Percentiles rank a stretch among this genome's conserved stretches.
These are phyloP conservation scores for Carterocephalus palaemon DNA, from an alignment of 2,888 invertebrate genomes.

Conservation along the genomic window DNA sequence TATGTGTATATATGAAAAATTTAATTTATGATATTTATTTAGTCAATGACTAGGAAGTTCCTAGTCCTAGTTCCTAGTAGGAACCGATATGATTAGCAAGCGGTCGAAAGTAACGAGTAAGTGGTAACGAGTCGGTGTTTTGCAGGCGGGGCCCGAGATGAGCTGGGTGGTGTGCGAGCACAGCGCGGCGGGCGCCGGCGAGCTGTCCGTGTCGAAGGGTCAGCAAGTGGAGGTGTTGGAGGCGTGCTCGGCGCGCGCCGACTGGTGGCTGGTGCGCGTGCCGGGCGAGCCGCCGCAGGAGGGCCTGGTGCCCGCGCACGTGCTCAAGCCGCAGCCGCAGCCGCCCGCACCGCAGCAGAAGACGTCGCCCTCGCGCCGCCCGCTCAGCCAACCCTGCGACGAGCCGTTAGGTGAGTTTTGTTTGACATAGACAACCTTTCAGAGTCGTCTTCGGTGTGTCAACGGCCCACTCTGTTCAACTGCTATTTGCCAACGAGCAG, in stretches of 20 bases:
- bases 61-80: no score
- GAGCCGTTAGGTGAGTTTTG: slow-evolving; percentile 74
- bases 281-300: slow-evolving; percentile 82
- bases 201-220: slow-evolving; percentile 91
- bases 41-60: no score
- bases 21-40: no score
- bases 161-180: slow-evolving; percentile 95
- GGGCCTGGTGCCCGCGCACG: slow-evolving; percentile 88
- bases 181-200: slow-evolving; percentile 85
- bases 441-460: no score
- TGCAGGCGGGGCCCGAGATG: slow-evolving; percentile 89
- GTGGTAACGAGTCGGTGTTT: slow-evolving; percentile 7
- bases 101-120: background rate
- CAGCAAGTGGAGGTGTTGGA: slow-evolving; percentile 97
- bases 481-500: no score
- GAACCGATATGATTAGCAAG: background rate
- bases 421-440: no score
- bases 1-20: no score
- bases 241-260: slow-evolving; percentile 81
- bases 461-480: no score
- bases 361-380: slow-evolving; percentile 65
- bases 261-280: slow-evolving; percentile 85
- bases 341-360: slow-evolving; percentile 52
- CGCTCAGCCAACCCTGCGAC: slow-evolving; percentile 64
- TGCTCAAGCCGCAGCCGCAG: slow-evolving; percentile 78